Evolutionary conservation across 2,888 invertebrate species (phyloP).

Genomic region (Athrips mouffetella): DNA sequence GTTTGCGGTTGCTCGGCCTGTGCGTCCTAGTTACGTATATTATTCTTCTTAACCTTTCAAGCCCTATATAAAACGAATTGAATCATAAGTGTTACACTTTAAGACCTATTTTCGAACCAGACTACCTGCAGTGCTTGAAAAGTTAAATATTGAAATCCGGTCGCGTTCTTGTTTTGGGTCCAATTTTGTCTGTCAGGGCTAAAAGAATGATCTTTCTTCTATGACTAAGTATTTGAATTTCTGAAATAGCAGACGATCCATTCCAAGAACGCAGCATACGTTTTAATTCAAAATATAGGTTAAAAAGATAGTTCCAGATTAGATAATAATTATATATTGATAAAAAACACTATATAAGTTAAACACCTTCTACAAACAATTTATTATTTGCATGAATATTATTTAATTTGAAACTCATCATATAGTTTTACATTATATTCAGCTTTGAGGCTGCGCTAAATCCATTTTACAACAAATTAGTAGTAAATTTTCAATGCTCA

Average conservation of each 20-base stretch:
- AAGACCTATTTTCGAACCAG: too few species aligned
- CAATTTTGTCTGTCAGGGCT: background rate
- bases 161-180: constrained; percentile 4
- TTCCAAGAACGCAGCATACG: constrained; percentile 3
- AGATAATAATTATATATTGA: too few species aligned
- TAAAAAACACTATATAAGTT: too few species aligned
- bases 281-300: background rate
- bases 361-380: too few species aligned
- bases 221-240: background rate
- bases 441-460: too few species aligned
- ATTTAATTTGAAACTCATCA: constrained; percentile 1
- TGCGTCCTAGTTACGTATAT: background rate
- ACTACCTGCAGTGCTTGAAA: too few species aligned
- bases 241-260: background rate
- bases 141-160: background rate
- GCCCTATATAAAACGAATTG: too few species aligned
- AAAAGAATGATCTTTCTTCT: background rate
- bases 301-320: background rate
- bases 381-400: too few species aligned
- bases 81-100: too few species aligned
- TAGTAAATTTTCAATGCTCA: background rate
- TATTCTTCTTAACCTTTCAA: too few species aligned
- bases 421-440: background rate
- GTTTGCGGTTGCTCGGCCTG: constrained; percentile 12
- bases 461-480: background rate